phyloP scores from a whole-genome alignment of 2,888 invertebrate genomes.

The Acronicta aceris region DNA sequence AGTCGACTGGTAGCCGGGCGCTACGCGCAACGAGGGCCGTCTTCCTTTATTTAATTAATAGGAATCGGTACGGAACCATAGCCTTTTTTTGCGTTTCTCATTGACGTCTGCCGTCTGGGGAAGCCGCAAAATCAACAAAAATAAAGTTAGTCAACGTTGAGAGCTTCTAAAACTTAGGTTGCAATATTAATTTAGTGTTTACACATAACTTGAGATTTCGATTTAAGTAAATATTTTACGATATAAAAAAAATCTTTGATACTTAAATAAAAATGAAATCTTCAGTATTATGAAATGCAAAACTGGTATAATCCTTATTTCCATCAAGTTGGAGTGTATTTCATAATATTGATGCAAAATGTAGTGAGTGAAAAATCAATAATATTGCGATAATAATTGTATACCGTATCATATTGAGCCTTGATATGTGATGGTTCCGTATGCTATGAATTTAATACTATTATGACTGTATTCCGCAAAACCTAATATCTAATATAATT shows the following conservation, averaged over 20 bases:
- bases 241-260: background rate
- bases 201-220: conserved; percentile 1
- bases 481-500: no score
- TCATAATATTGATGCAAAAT: background rate
- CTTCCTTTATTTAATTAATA: no score
- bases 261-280: background rate
- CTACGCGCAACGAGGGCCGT: no score
- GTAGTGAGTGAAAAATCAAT: background rate
- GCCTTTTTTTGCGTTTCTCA: no score
- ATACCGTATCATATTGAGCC: background rate
- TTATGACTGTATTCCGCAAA: no score
- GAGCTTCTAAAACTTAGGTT: background rate
- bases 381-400: background rate
- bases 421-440: background rate
- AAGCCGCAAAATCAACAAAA: background rate
- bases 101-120: no score
- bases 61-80: no score
- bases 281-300: background rate
- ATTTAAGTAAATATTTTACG: background rate
- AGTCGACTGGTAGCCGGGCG: no score
- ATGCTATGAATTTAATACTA: background rate
- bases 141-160: background rate
- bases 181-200: background rate
- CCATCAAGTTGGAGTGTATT: background rate
- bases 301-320: background rate